Evolutionary conservation across 2,888 invertebrate genomes (phyloP), one percentile per base, ranked within the genome.

Genomic region (Tetragonisca angustula): DNA sequence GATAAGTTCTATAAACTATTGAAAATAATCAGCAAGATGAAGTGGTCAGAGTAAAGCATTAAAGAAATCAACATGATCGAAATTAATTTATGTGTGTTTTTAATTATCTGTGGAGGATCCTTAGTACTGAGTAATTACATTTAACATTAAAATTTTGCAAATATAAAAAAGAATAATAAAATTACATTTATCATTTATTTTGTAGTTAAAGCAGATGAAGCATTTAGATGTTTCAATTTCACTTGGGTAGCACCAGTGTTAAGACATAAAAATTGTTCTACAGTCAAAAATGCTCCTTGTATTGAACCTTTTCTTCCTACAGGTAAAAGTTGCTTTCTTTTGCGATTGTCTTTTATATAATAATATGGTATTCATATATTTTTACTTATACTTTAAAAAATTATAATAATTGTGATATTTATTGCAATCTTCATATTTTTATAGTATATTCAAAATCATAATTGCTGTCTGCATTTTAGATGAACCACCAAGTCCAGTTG

Each of bases 141-240:
- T 73, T 54, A 0, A 72, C 36, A 32, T 59, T 62, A 64, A 15
- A 59, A 21, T 5, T 56, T 24, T 19, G 13, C 11, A 52, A 69
- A 13, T 50, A 27, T 52, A 21, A n/a, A 17, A 65, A 27, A 17
- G 6, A 19, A 15, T 50, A 27, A 19, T 61, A 50, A 61, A 32
- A 73, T 21, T 27, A 32, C 52, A 68, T 49, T 65, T 50, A 9
- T 68, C 43, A 49, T 56, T n/a, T 49, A 36, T 56, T 54, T 65
- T 54, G 17, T 27, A 84, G 80, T 9, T 50, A 4, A 11, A 61
- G 9, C n/a, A 50, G 0, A 76, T 36, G n/a, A 36, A 36, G 54
- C 87, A 52, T 83, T 88, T 32, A 9, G 43, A 43, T 94, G 94
- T 71, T 93, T 92, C 72, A 70, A 87, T n/a, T 93, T 91, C 49